Evolutionary conservation across 1,140 invertebrate genomes (phyloP).

Genomic region (Gyrodactylus bullatarudis): DNA sequence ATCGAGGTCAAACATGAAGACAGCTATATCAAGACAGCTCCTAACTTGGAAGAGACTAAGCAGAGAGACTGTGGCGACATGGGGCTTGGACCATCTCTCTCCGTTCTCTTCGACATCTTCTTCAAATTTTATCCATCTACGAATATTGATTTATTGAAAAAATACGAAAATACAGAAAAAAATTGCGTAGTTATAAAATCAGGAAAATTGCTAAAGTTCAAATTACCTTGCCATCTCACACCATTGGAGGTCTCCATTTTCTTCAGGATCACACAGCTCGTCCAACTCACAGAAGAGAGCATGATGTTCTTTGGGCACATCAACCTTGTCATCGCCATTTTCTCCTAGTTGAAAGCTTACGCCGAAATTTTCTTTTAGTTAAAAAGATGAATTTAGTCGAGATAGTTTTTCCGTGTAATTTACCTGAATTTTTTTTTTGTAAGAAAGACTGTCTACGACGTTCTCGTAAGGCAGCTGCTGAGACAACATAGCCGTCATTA

Average conservation of each 20-base stretch:
- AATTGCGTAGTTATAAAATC: background rate
- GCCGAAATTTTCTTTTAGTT: no score
- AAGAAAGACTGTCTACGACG: no score
- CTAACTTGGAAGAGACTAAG: constrained; percentile 19
- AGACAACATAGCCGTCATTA: no score
- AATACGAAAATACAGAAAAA: constrained; percentile 7
- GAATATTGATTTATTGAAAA: no score
- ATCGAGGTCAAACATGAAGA: constrained; percentile 16
- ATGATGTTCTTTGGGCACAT: background rate
- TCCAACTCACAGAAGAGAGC: constrained; percentile 3
- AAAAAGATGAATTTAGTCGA: no score
- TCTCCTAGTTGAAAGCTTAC: no score
- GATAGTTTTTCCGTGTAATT: no score
- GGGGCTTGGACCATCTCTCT: constrained; percentile 21
- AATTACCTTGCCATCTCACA: background rate
- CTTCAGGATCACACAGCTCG: background rate
- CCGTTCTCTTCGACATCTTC: constrained; percentile 21
- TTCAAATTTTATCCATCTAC: constrained; percentile 23
- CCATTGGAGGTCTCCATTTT: background rate
- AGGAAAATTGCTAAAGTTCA: no score
- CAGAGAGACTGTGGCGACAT: constrained; percentile 19
- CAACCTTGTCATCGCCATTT: no score
- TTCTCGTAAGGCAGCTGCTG: no score
- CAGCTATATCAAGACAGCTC: constrained; percentile 15
- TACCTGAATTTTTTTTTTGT: no score